Percentiles rank a stretch among this genome's conserved stretches.
These are phyloP conservation scores for Otolemur crassicaudatus DNA, from an alignment of 2,797 vertebrate genomes.

Conservation along the genomic window DNA sequence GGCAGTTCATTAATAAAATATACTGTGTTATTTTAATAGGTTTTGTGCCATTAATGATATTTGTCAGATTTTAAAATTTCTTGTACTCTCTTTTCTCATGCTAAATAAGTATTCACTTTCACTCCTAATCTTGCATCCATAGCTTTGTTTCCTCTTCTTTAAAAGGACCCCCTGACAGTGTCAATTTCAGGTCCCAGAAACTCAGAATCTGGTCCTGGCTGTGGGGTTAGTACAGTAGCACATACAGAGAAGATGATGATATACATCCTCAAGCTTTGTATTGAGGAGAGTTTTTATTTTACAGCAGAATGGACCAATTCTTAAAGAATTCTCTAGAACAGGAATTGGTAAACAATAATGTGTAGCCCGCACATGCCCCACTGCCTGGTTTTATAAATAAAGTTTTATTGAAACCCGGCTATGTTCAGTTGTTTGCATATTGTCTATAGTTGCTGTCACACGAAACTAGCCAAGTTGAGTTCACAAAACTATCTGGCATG, in stretches of 20 bases:
- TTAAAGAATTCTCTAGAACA: not conserved
- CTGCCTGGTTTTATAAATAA: not conserved
- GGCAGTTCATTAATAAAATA: not conserved
- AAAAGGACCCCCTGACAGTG: not conserved
- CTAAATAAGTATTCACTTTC: not conserved
- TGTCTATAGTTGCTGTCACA: not conserved
- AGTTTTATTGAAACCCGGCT: conserved; percentile 19
- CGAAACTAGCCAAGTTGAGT: not conserved
- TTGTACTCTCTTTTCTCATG: not conserved
- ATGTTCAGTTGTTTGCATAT: not conserved
- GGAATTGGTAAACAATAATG: not conserved
- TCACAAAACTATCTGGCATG: not conserved
- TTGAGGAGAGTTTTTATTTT: not conserved
- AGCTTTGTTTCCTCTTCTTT: conserved; percentile 32
- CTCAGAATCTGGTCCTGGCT: not conserved
- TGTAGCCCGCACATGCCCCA: no score
- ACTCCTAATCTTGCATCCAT: not conserved
- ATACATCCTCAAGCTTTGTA: not conserved
- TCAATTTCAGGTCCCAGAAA: not conserved
- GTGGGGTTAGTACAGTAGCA: rapidly evolving
- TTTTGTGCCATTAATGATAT: not conserved
- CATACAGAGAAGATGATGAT: not conserved
- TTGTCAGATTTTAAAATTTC: not conserved
- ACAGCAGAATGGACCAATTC: not conserved
- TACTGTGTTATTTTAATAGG: not conserved